Evolutionary conservation across 2,888 invertebrate species (phyloP), one percentile per base, ranked within the genome.

Genomic region (Thecocarcelia acutangulata): DNA sequence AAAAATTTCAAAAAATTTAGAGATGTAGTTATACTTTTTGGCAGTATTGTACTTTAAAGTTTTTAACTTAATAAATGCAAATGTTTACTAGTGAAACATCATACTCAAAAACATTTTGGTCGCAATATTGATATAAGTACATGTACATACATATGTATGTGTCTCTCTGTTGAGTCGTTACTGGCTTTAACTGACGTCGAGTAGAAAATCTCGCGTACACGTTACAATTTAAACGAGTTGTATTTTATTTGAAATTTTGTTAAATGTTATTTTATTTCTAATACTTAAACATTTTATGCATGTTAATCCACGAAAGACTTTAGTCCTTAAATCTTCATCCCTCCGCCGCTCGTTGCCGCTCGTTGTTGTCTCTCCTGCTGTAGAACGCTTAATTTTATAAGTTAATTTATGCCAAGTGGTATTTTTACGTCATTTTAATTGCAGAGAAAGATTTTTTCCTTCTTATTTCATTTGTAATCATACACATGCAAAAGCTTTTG

Each of bases 271-370:
- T 69, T 76, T 61, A 24, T 52, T 75, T 50, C 84, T 85, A 86
- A 85, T 85, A 84, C 87, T 87, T 87, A 84, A 87, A 87, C 87
- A 87, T 88, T 88, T 87, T 87, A 87, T 88, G 87, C 88, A 88
- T 87, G 88, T 85, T 88, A 87, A 87, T 86, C 85, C 83, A 54
- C 58, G 19, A 73, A 78, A 50, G 64, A 44, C 58, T 59, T 58
- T 44, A 63, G 15, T 56, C 48, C n/a, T 56, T 69, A 24, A 76
- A 52, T 44, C 50, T 61, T 76, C 69, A 46, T 28, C n/a, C 56
- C 58, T 37, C 24, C 48, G 5, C 19, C n/a, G n/a, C 4, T n/a
- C 3, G 3, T n/a, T 54, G 24, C 17, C 13, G 8, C 13, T n/a
- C 44, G 28, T 33, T 21, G 2, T 13, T 48, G 42, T 56, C 56